Evolutionary conservation across 2,113 vertebrate genomes (phyloP), one percentile per base, ranked within the genome.

Genomic region (Phoenicopterus ruber): DNA sequence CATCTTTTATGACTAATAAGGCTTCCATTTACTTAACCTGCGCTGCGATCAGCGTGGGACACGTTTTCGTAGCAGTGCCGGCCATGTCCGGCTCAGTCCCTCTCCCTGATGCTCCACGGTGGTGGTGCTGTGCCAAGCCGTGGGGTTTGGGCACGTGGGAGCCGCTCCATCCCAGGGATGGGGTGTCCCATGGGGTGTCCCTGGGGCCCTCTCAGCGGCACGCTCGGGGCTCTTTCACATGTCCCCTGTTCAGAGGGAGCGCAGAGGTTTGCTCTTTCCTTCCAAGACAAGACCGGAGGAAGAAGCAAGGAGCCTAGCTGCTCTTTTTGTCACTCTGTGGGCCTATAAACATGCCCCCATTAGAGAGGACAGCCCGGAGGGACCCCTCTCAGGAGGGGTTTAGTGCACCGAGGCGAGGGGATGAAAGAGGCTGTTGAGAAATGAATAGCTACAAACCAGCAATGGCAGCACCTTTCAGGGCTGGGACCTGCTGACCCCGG

Each of bases 1-100:
- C 90, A 54, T 91, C 65, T 93, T 88, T 88, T 88, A 85, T 93
- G 70, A 94, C 59, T 91, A 91, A 85, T 85, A 93, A 93, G 90
- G 87, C 55, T 93, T 38, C 87, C 11, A 22, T 72, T 85, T 38
- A n/a, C 82, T 83, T 80, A 74, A 83, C 92, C 94, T 92, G 88
- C 0, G 3, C 74, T 57, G 65, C 80, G 84, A 42, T 66, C 50
- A 5, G 50, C 3, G 2, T 44, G 80, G 65, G 70, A 81, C 58
- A 38, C 0, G 15, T 36, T 59, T 72, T 61, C 16, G 13, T 11
- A 13, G 17, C 62, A 50, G 46, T 1, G 2, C 31, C 0, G 2
- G n/a, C 57, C 80, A 2, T 9, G 40, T 20, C 58, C 63, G 46
- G 87, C 83, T 50, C 76, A 7, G 22, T 29, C 17, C 34, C 38